These are phyloP conservation scores for Pangasius larnaudii DNA, from an alignment of 2,797 vertebrate genomes.

Conservation along the genomic window DNA sequence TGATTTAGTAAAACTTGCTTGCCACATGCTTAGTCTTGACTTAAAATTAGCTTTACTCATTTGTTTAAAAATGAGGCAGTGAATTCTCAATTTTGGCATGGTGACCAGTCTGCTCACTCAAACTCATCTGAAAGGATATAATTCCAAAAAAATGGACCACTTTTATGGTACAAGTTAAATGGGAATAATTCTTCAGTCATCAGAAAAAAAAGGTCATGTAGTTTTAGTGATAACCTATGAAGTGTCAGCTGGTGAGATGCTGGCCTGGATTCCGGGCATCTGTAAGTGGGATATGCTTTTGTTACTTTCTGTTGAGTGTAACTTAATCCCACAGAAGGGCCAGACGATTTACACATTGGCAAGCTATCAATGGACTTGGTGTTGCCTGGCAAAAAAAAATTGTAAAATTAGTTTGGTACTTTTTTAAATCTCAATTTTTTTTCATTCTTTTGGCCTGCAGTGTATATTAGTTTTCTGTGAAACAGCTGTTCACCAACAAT, in stretches of 20 bases:
- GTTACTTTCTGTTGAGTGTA: background rate
- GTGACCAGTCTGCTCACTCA: background rate
- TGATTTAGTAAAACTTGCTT: background rate
- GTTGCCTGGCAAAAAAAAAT: background rate
- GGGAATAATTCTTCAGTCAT: background rate
- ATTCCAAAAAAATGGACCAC: background rate
- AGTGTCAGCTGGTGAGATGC: background rate
- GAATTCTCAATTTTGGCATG: background rate
- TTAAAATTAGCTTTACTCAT: background rate
- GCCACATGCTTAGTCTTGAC: background rate
- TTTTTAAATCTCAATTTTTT: background rate
- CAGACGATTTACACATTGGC: background rate
- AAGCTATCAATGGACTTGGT: background rate
- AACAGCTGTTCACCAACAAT: constrained; percentile 12
- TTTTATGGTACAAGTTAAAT: background rate
- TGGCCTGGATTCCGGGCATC: background rate
- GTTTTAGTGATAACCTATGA: background rate
- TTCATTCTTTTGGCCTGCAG: background rate
- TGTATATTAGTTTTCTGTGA: background rate
- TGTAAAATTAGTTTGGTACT: background rate
- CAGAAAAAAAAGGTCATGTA: background rate
- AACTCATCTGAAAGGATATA: background rate
- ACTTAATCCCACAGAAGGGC: background rate
- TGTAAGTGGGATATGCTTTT: background rate
- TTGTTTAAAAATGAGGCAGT: background rate